These are phyloP conservation scores for Leucoraja erinaceus DNA, from an alignment of 2,113 vertebrate genomes.

Conservation along the genomic window DNA sequence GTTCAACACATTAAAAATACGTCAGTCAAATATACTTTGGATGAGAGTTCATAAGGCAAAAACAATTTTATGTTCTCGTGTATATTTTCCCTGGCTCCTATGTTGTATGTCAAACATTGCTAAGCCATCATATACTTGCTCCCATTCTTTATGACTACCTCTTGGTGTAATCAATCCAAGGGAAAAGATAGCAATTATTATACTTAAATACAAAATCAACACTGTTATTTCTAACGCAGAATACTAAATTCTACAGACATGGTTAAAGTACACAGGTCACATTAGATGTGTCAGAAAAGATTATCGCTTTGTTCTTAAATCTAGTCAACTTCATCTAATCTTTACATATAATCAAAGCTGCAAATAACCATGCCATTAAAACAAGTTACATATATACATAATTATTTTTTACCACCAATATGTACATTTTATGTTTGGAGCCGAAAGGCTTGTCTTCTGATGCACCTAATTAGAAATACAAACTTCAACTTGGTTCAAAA, in stretches of 20 bases:
- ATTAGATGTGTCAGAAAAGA: conserved; percentile 44
- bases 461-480: conserved; percentile 45
- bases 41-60: conserved; percentile 31
- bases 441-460: conserved; percentile 46
- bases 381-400: conserved; percentile 42
- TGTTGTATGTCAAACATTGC: neutral
- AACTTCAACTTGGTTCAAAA: conserved; percentile 44
- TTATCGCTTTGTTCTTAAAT: conserved; percentile 47
- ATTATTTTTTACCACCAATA: conserved; percentile 12
- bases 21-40: conserved; percentile 35
- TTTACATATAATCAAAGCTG: conserved; percentile 47
- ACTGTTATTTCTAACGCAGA: conserved; percentile 48
- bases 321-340: conserved; percentile 47
- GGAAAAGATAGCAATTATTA: conserved; percentile 53
- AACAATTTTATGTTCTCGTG: neutral
- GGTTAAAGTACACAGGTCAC: conserved; percentile 49
- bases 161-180: conserved; percentile 45
- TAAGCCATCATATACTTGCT: conserved; percentile 21
- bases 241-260: conserved; percentile 52
- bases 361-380: conserved; percentile 48
- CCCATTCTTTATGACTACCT: conserved; percentile 29
- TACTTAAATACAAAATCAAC: conserved; percentile 54
- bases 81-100: conserved; percentile 21
- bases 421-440: conserved; percentile 31
- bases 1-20: conserved; percentile 12